Conservation (phyloP, 1,140 invertebrate species). For the Galleria mellonella region DNA sequence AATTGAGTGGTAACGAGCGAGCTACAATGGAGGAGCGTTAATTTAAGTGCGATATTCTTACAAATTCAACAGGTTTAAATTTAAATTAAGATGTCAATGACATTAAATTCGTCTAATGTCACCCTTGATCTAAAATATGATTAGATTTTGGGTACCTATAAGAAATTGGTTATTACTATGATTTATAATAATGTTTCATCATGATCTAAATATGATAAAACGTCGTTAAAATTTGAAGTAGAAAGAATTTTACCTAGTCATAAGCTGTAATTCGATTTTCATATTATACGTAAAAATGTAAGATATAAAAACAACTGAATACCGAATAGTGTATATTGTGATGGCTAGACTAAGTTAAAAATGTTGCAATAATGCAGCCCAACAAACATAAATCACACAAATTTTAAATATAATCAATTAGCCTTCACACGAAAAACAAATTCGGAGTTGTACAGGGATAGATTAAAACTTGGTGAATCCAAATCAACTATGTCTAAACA, state of each 20-base stretch:
- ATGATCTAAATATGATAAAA: slow-evolving; percentile 4
- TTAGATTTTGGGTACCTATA: not conserved
- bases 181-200: not conserved
- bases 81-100: slow-evolving; percentile 1
- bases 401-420: slow-evolving; percentile 16
- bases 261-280: slow-evolving; percentile 65
- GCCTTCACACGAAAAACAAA: slow-evolving; percentile 55
- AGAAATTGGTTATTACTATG: not conserved
- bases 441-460: slow-evolving; percentile 73
- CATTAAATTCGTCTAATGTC: not conserved
- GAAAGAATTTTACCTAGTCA: slow-evolving; percentile 69
- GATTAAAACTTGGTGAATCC: slow-evolving; percentile 40
- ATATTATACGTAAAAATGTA: slow-evolving; percentile 57
- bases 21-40: too few species aligned
- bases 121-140: not conserved
- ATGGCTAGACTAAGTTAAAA: slow-evolving; percentile 35
- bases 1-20: not conserved
- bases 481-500: slow-evolving; percentile 25
- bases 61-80: not conserved
- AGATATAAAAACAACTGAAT: slow-evolving; percentile 43
- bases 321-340: slow-evolving; percentile 53
- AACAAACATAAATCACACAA: slow-evolving; percentile 21
- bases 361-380: not conserved
- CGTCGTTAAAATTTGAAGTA: slow-evolving; percentile 36
- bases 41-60: not conserved